Evolutionary conservation across 2,888 invertebrate species (phyloP), one percentile per base, ranked within the genome.

Genomic region (Dorcus parallelipipedus): DNA sequence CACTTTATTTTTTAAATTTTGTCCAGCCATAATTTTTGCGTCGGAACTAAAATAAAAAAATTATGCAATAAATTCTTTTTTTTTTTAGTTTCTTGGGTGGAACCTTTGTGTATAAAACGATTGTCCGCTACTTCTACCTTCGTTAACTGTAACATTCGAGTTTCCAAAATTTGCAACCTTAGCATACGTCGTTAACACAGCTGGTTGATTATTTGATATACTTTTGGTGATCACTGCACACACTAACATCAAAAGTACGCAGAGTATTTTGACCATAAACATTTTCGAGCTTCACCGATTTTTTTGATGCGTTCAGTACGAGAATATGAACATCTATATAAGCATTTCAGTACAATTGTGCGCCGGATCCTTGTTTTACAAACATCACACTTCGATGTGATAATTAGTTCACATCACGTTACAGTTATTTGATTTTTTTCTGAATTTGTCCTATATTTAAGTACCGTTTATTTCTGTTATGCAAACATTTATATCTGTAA

Each of bases 81-180:
- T 7, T 59, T 55, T 54, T 23, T 4, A 33, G 33, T 2, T 42
- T 45, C 54, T 53, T 54, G 61, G 3, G 10, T 54, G 41, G 56
- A 70, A 77, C 78, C 76, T 74, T 56, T 75, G 74, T 33, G 72
- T 72, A 72, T 74, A 76, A 38, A 71, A 66, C 14, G 68, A 65
- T 67, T 74, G 73, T 50, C 71, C 73, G 55, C 62, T 68, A 60
- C 71, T 72, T 62, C 74, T 65, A 42, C 66, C 72, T 63, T 69
- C 69, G 20, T 56, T 62, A 17, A 17, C 39, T 51, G 52, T 48
- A 26, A 47, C 68, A 58, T 59, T 56, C 55, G 47, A 54, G 48
- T 52, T 50, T n/a, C 75, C 76, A 72, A 75, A 78, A 63, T 67
- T 71, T 6, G 76, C 69, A 39, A 78, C 78, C 70, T 75, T 77